phyloP scores from a whole-genome alignment of 2,113 vertebrate genomes.

The Lepisosteus osseus region DNA sequence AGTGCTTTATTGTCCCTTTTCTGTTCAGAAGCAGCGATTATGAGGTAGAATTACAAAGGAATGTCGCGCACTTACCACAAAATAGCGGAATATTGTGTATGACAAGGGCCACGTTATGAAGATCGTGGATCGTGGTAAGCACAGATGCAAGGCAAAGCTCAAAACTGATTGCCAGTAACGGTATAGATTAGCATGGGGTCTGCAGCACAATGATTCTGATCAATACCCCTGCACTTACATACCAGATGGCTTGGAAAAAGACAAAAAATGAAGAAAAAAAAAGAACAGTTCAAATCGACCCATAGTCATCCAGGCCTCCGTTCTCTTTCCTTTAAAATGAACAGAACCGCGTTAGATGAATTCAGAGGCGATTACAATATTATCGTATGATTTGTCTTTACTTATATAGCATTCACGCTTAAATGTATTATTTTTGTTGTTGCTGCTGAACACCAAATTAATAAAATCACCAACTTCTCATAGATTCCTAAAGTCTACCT shows the following conservation, averaged over 20 bases:
- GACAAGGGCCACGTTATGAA: conserved; percentile 56
- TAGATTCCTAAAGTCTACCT: no score
- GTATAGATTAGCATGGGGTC: conserved; percentile 80
- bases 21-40: background rate
- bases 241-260: conserved; percentile 74
- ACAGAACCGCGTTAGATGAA: conserved; percentile 6
- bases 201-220: conserved; percentile 73
- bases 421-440: background rate
- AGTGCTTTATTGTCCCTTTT: background rate
- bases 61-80: conserved; percentile 60
- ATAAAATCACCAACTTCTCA: no score
- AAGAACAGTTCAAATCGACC: conserved; percentile 47
- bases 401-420: background rate
- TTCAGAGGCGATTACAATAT: background rate
- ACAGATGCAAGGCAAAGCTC: conserved; percentile 64
- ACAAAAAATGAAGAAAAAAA: conserved; percentile 42
- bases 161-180: conserved; percentile 68
- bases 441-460: no score
- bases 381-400: background rate
- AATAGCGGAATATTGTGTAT: conserved; percentile 40
- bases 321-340: conserved; percentile 26
- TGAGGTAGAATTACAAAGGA: conserved; percentile 45
- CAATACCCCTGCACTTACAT: conserved; percentile 70
- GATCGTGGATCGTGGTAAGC: conserved; percentile 48
- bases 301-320: conserved; percentile 34